Percentiles rank a stretch among this genome's conserved stretches.
Conservation (phyloP, 2,888 invertebrate species). For the Metopia argyrocephala region DNA sequence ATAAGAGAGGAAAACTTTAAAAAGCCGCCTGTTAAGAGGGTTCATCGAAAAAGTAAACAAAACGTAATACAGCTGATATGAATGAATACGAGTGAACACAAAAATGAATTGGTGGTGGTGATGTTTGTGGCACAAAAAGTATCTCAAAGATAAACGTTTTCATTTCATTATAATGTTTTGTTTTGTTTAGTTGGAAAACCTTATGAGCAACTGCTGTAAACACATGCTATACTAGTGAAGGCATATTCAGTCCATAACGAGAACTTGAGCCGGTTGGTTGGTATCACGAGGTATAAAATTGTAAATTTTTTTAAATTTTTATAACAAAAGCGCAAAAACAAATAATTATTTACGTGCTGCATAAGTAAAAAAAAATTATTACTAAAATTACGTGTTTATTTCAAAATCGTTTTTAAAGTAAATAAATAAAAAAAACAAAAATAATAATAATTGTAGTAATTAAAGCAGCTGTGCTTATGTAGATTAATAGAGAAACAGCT, state of each 20-base stretch:
- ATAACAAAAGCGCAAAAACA: too few relatives aligned
- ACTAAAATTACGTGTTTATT: conserved; percentile 34
- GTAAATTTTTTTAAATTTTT: background rate
- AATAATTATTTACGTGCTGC: conserved; percentile 40
- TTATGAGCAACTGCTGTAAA: conserved; percentile 43
- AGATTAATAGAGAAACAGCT: background rate
- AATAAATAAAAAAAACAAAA: background rate
- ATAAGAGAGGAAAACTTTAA: background rate
- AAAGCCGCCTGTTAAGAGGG: conserved; percentile 45
- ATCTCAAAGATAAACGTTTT: conserved; percentile 59
- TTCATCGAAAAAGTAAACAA: conserved; percentile 52
- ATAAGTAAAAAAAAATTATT: conserved; percentile 22
- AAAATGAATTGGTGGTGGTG: background rate
- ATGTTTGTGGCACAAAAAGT: conserved; percentile 41
- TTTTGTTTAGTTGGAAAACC: background rate
- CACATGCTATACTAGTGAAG: conserved; percentile 33
- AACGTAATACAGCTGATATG: conserved; percentile 43
- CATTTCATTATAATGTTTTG: too few relatives aligned
- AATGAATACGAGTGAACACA: conserved; percentile 26
- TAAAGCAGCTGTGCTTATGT: conserved; percentile 35
- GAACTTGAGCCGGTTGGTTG: conserved; percentile 65
- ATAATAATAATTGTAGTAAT: background rate
- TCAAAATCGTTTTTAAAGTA: too few relatives aligned
- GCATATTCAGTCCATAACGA: conserved; percentile 61
- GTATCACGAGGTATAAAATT: conserved; percentile 17